phyloP scores from a whole-genome alignment of 2,797 vertebrate genomes.

The Rhabdophis nuchalis region DNA sequence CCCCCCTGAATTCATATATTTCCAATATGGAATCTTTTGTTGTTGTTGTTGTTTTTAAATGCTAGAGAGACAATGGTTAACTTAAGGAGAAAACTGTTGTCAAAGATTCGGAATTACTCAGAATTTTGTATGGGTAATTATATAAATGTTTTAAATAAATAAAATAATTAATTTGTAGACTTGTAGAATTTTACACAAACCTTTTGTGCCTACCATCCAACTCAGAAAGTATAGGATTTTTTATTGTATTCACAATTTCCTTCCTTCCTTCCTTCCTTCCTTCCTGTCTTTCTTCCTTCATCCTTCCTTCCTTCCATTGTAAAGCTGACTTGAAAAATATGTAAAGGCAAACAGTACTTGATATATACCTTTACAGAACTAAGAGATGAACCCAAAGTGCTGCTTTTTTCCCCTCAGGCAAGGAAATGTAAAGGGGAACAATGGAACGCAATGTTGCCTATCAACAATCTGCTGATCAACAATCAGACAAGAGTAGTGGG shows the following conservation, averaged over 20 bases:
- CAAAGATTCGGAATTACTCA: neutral
- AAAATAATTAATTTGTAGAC: neutral
- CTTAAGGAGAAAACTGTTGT: neutral
- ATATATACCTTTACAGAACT: neutral
- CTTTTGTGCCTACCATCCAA: neutral
- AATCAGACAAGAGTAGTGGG: neutral
- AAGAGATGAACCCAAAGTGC: neutral
- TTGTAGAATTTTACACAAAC: neutral
- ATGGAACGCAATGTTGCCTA: neutral
- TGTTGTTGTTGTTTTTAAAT: neutral
- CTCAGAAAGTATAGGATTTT: neutral
- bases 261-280: neutral
- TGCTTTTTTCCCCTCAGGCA: neutral
- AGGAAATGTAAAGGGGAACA: neutral
- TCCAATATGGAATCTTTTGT: neutral
- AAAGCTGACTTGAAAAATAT: neutral
- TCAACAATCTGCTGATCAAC: neutral
- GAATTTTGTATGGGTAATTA: neutral
- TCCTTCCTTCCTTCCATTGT: neutral
- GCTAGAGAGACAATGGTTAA: neutral
- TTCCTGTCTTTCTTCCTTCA: neutral
- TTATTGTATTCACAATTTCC: neutral
- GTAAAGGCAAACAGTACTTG: neutral
- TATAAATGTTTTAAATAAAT: neutral
- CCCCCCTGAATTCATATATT: neutral